A percentile compares a stretch with the other conserved stretches of the same genome.
Conservation (phyloP, 2,113 vertebrate genomes). For the rat (Rattus norvegicus) region GRCr8 NC_086026.1:106598501-106599000, state of each 20-base stretch:
- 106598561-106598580: too few species aligned
- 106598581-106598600: too few species aligned
- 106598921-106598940: neutral
- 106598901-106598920: neutral
- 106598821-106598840: neutral
- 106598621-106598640: conserved; percentile 39
- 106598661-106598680: neutral
- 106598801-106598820: neutral
- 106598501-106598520: too few species aligned
- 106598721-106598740: neutral
- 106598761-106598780: neutral
- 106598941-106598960: too few species aligned
- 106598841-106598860: neutral
- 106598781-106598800: neutral
- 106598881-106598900: neutral
- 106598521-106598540: too few species aligned
- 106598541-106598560: too few species aligned
- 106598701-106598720: neutral
- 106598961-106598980: too few species aligned
- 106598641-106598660: neutral
- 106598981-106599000: neutral
- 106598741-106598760: too few species aligned
- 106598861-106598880: neutral
- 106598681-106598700: neutral
- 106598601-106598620: conserved; percentile 19